Percentiles rank a stretch among this genome's conserved stretches.
These are phyloP conservation scores for Labroides dimidiatus DNA, from an alignment of 2,797 vertebrate genomes.

Conservation along the genomic window DNA sequence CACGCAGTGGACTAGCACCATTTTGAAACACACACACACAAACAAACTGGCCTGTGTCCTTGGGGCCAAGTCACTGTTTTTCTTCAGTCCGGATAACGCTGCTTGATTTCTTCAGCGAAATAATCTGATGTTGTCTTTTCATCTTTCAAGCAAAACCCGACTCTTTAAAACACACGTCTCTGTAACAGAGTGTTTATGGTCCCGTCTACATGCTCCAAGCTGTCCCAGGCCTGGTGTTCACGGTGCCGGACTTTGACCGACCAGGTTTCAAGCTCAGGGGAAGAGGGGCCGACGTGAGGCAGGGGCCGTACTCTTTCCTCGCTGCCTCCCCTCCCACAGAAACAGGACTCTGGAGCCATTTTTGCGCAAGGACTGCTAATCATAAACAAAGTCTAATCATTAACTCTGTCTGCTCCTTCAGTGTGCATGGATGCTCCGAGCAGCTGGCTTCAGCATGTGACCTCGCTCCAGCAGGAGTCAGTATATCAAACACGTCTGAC, in stretches of 20 bases:
- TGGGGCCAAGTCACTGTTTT: slow-evolving; percentile 13
- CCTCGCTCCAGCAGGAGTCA: slow-evolving; percentile 41
- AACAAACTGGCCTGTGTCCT: slow-evolving; percentile 28
- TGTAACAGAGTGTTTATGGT: slow-evolving; percentile 22
- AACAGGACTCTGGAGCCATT: slow-evolving; percentile 52
- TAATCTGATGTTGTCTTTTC: slow-evolving; percentile 19
- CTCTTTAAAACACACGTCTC: not conserved
- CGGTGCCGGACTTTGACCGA: slow-evolving; percentile 78
- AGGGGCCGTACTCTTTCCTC: slow-evolving; percentile 50
- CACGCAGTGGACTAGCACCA: slow-evolving; percentile 84
- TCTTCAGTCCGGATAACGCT: slow-evolving; percentile 18
- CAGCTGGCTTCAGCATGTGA: slow-evolving; percentile 71
- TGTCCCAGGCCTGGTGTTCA: slow-evolving; percentile 52
- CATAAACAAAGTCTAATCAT: slow-evolving; percentile 84
- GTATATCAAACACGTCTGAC: slow-evolving; percentile 40
- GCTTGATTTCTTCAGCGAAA: slow-evolving; percentile 44
- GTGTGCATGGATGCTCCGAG: slow-evolving; percentile 36
- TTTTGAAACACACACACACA: slow-evolving; percentile 66
- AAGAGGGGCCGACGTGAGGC: slow-evolving; percentile 23
- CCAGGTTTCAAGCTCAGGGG: slow-evolving; percentile 42
- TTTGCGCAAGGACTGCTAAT: slow-evolving; percentile 79
- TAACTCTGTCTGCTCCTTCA: slow-evolving; percentile 74
- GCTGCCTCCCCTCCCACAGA: slow-evolving; percentile 52
- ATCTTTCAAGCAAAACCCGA: slow-evolving; percentile 37
- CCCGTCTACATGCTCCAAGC: slow-evolving; percentile 46